A percentile compares a stretch with the other conserved stretches of the same genome.
Conservation (phyloP, 1,140 invertebrate genomes). For the Sycophila sp. region DNA sequence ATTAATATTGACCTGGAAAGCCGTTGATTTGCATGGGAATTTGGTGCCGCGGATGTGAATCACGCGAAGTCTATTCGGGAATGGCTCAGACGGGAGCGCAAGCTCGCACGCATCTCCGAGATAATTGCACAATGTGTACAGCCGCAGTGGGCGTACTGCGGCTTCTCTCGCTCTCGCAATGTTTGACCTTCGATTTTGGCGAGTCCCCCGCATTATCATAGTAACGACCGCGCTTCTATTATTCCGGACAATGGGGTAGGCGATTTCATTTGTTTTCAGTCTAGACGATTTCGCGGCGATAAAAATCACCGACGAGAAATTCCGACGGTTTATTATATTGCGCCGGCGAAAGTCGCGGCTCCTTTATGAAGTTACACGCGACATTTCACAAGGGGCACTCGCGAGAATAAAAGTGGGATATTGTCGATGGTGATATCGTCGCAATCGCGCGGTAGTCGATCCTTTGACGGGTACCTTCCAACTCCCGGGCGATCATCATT, state of each 20-base stretch:
- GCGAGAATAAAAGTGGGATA: slow-evolving; percentile 2
- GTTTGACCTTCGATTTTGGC: slow-evolving; percentile 5
- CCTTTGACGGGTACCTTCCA: background rate
- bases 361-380: background rate
- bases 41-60: slow-evolving; percentile 23
- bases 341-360: slow-evolving; percentile 1
- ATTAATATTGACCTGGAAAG: background rate
- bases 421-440: no score
- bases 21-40: slow-evolving; percentile 21
- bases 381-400: background rate
- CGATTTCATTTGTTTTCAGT: slow-evolving; percentile 7
- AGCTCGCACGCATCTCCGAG: no score
- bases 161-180: background rate
- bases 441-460: background rate
- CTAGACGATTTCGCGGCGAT: background rate
- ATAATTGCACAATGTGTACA: slow-evolving; percentile 34
- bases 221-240: background rate
- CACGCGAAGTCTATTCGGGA: slow-evolving; percentile 12
- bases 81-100: no score
- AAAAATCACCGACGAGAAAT: background rate
- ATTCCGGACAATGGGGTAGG: background rate
- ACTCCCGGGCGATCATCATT: background rate
- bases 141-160: slow-evolving; percentile 23
- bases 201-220: background rate
- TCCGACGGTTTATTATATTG: background rate